Base-by-base conservation (phyloP, 2,888 invertebrate species). In the Electrophaes corylata region DNA sequence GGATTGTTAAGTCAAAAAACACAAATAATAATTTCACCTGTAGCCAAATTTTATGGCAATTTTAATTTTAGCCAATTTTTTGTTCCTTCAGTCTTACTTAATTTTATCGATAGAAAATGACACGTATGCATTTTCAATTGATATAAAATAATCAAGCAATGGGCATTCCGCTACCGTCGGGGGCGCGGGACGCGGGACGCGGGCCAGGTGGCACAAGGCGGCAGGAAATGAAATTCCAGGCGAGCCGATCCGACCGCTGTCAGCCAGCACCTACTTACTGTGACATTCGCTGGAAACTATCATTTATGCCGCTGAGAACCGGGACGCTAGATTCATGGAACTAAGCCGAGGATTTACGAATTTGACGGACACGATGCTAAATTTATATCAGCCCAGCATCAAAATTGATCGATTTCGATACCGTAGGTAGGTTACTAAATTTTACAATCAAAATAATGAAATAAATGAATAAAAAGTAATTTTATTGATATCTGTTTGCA, bases 161-260 rank as follows among this genome's bases (percentile, higher is more conserved):
- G 33, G 10, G 48, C 20, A 29, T 3, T 26, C 23, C 14, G 39
- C 18, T 48, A 4, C 37, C 26, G 43, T 18, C 14, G 10, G 26
- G n/a, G n/a, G n/a, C n/a, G n/a, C 31, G 29, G 8, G 31, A 23
- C 23, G 4, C 33, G 6, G 10, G 31, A 29, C 14, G 4, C 37
- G 46, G 44, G 46, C 14, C 67, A 64, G 65, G 67, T 65, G 64
- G 44, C 56, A 49, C 48, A 43, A 46, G 20, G 31, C 48, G 20
- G 31, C 48, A 64, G 67, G 67, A 67, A 67, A 67, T 67, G 58
- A 67, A 65, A 65, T 67, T 65, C 67, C 65, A 47, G 37, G 54
- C 23, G 39, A 57, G 4, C 23, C 48, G 51, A 57, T 53, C 54
- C 58, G 59, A 60, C 64, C 64, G 66, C 63, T 65, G 66, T 67